Conservation (phyloP, 2,113 vertebrate genomes). For the Lynx canadensis region DNA sequence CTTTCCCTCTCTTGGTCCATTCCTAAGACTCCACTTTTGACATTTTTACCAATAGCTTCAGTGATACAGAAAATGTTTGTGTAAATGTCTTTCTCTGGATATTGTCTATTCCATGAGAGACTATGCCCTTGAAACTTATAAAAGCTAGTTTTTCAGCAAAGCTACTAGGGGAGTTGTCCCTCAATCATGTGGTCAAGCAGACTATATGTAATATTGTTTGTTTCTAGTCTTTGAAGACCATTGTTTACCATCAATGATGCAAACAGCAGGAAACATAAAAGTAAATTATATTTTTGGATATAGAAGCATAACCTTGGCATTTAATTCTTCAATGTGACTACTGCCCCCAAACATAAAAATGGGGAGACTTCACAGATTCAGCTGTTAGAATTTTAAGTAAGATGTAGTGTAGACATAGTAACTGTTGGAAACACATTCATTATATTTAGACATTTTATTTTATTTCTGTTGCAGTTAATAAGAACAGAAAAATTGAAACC, state of each 20-base stretch:
- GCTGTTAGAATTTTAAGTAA: not conserved
- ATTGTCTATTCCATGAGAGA: not conserved
- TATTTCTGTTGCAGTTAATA: not conserved
- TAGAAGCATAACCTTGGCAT: not conserved
- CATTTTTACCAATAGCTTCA: not conserved
- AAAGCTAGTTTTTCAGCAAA: not conserved
- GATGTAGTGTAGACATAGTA: not conserved
- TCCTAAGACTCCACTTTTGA: not conserved
- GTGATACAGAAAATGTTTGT: not conserved
- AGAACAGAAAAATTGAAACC: not conserved
- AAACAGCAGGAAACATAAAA: not conserved
- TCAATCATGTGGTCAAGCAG: not conserved
- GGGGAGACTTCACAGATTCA: not conserved
- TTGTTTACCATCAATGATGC: not conserved
- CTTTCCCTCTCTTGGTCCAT: not conserved
- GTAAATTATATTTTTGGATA: not conserved
- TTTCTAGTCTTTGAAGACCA: not conserved
- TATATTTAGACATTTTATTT: not conserved
- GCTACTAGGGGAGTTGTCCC: not conserved
- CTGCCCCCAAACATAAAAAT: not conserved
- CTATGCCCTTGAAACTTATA: not conserved
- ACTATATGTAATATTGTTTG: not conserved
- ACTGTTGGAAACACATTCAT: not conserved
- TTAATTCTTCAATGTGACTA: not conserved
- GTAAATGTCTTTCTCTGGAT: not conserved